phyloP scores from a whole-genome alignment of 2,113 vertebrate genomes.

The Paracanthobrama guichenoti region DNA sequence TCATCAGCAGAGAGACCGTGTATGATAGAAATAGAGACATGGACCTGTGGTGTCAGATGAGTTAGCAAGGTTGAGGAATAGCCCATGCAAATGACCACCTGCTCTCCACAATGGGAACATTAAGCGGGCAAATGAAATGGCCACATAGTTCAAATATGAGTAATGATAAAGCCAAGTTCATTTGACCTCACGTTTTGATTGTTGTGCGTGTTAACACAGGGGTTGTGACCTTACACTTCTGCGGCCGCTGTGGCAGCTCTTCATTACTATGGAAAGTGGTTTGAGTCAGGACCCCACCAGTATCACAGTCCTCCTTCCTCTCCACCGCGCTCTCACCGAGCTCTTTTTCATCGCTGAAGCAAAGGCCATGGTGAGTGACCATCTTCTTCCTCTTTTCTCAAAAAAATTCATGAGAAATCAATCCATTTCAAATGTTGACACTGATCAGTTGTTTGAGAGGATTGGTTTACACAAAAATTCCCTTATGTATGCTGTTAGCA shows the following conservation, averaged over 20 bases:
- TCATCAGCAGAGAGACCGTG: not conserved
- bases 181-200: constrained; percentile 17
- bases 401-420: not conserved
- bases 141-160: constrained; percentile 4
- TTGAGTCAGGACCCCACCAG: constrained; percentile 81
- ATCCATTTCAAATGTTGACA: no score
- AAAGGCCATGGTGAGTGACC: constrained; percentile 83
- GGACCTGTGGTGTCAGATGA: constrained; percentile 40
- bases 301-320: constrained; percentile 86
- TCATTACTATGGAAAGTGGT: constrained; percentile 87
- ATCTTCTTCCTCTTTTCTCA: not conserved
- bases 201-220: constrained; percentile 68
- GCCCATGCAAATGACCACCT: constrained; percentile 48
- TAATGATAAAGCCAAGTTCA: not conserved
- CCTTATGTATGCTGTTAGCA: no score
- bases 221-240: constrained; percentile 88
- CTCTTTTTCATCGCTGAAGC: constrained; percentile 94
- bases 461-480: no score
- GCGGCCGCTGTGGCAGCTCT: constrained; percentile 93
- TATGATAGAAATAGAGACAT: constrained; percentile 16
- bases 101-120: constrained; percentile 21
- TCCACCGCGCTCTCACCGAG: constrained; percentile 93
- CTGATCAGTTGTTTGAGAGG: no score
- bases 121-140: not conserved
- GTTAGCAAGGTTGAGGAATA: constrained; percentile 12